Evolutionary conservation across 2,888 invertebrate species (phyloP), one percentile per base, ranked within the genome.

Genomic region (Agrotis puta): DNA sequence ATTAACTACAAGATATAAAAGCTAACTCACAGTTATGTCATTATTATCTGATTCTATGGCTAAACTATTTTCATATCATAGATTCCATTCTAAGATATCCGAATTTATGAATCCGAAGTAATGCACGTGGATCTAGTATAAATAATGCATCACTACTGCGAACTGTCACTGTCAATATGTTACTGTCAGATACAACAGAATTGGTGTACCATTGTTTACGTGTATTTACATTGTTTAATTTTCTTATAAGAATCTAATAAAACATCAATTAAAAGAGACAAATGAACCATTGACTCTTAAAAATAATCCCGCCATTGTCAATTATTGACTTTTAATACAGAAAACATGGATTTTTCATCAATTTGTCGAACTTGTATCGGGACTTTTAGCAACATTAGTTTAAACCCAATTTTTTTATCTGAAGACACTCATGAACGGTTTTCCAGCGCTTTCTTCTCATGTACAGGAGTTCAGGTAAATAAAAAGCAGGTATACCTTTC

Each of bases 331-430:
- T 64, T 68, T 69, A 48, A 63, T 65, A 48, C 14, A 79, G n/a
- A 66, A 79, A 76, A 20, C 16, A 79, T 79, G 79, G 65, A 79
- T 57, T 79, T 79, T 56, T 48, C 76, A 2, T 7, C 43, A 47
- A 50, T 66, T 39, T 79, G 79, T 51, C 79, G 79, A 18, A 79
- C 79, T 45, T 79, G 79, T 24, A n/a, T 76, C 9, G 68, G 57
- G 0, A 53, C 22, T 1, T 22, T 0, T 14, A 24, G 16, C 11
- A 62, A 47, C 9, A 39, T 51, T 13, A 13, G 13, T 50, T 68
- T 79, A n/a, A 65, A 64, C 16, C 79, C 79, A 39, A 79, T 79
- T 54, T 79, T 79, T 22, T 7, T 39, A 0, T 59, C 51, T 20
- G 56, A 54, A 53, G 72, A 76, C 11, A 33, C n/a, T 14, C 48